Percentiles rank a stretch among this genome's conserved stretches.
These are phyloP conservation scores for Folsomia candida DNA, from an alignment of 2,888 invertebrate genomes.

Conservation along the genomic window DNA sequence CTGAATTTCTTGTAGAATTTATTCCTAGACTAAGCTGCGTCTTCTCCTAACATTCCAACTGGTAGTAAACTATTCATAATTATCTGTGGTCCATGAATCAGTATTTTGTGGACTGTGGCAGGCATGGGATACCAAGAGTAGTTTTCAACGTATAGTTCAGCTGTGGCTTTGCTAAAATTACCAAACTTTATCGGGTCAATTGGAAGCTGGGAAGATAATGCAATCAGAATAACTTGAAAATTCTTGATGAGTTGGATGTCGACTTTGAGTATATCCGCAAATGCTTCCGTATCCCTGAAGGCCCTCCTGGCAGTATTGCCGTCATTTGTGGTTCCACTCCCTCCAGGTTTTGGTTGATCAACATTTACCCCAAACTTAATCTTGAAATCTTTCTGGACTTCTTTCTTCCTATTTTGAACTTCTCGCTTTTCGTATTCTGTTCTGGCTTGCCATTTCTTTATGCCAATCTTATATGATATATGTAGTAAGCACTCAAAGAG, in stretches of 20 bases:
- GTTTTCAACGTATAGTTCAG: slow-evolving; percentile 5
- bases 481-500: slow-evolving; percentile 22
- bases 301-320: slow-evolving; percentile 30
- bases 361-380: slow-evolving; percentile 15
- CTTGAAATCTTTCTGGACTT: slow-evolving; percentile 11
- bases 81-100: slow-evolving; percentile 25
- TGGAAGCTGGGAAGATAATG: slow-evolving; percentile 16
- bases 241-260: slow-evolving; percentile 14
- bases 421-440: background rate
- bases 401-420: background rate
- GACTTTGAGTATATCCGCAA: slow-evolving; percentile 18
- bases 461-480: slow-evolving; percentile 13
- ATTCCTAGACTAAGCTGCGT: slow-evolving; percentile 24
- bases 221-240: slow-evolving; percentile 12
- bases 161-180: background rate
- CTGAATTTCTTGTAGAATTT: slow-evolving; percentile 15
- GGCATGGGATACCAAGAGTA: slow-evolving; percentile 26
- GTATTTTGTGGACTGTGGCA: slow-evolving; percentile 26
- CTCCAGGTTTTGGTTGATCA: slow-evolving; percentile 19
- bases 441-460: slow-evolving; percentile 5
- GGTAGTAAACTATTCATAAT: slow-evolving; percentile 13
- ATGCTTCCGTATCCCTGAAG: slow-evolving; percentile 8
- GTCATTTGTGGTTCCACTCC: slow-evolving; percentile 28
- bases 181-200: slow-evolving; percentile 22
- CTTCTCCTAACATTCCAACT: slow-evolving; percentile 27